Percentiles rank a stretch among this genome's conserved stretches.
These are phyloP conservation scores for Rhamnusium bicolor DNA, from an alignment of 2,888 invertebrate genomes.

Conservation along the genomic window DNA sequence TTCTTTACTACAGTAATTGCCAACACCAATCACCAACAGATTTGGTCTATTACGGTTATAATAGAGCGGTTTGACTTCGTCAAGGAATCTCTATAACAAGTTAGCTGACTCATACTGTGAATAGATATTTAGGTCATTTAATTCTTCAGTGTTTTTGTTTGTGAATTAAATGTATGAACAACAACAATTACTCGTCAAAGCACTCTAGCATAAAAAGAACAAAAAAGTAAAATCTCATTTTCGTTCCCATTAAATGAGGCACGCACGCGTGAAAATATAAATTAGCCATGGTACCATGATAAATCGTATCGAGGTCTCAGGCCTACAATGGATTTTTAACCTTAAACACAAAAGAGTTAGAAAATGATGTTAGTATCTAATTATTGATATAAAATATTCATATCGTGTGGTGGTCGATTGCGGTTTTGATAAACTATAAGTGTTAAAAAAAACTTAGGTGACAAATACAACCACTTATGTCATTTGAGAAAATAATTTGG, in stretches of 20 bases:
- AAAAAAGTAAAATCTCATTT: constrained; percentile 13
- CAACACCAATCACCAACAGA: too few relatives aligned
- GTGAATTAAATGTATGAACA: background rate
- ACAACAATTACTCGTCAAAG: background rate
- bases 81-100: too few relatives aligned
- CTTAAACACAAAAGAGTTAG: background rate
- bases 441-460: too few relatives aligned
- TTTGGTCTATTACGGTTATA: too few relatives aligned
- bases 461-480: too few relatives aligned
- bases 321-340: too few relatives aligned
- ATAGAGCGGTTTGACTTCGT: too few relatives aligned
- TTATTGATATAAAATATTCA: background rate
- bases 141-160: background rate
- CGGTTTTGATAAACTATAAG: too few relatives aligned
- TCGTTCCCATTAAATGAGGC: background rate
- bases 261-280: background rate
- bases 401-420: background rate
- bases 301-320: background rate
- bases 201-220: constrained; percentile 12
- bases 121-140: constrained; percentile 2
- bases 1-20: too few relatives aligned
- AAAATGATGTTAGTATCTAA: background rate
- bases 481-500: too few relatives aligned
- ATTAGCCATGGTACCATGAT: constrained; percentile 16
- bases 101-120: background rate